Evolutionary conservation across 2,888 invertebrate genomes (phyloP), one percentile per base, ranked within the genome.

Genomic region (Schizotus pectinicornis): DNA sequence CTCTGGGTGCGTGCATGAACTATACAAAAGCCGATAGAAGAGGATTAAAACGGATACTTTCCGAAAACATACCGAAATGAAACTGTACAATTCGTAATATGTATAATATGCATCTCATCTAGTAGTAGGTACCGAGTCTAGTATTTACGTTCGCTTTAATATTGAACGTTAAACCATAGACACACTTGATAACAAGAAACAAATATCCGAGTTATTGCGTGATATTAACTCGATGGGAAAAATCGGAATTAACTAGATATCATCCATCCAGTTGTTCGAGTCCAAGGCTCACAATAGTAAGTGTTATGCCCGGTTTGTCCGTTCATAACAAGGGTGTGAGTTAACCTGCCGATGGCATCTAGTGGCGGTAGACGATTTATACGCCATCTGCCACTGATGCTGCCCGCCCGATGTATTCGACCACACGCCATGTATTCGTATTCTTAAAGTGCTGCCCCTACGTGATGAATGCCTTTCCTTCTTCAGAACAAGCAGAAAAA

Each of bases 291-390:
- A 22, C 36, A 53, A 53, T 45, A 45, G 45, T 43, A 12, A 42
- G 38, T 54, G 54, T 47, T 47, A 39, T 32, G 66, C 63, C 65
- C 64, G 67, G 64, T 61, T 5, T 22, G 22, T 22, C 5, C 22
- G 22, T 22, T 22, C 22, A 22, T 3, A 61, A 64, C 52, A 51
- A 51, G 56, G 64, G 63, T 55, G 57, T 60, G 60, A 60, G 59
- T 61, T 64, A 69, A 68, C 64, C 79, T 79, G 78, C 62, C 68
- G 67, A 67, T 77, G 79, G 74, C 79, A 77, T 77, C 76, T 74
- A 77, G 77, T 78, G 74, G 75, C 73, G 71, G 67, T 65, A 69
- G 63, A 70, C 74, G 76, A 78, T 79, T 78, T 79, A 79, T 79
- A 75, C 73, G 76, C 75, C 78, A 77, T 77, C 79, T 79, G 77